These are phyloP conservation scores for Hormaphis cornu DNA, from an alignment of 1,140 invertebrate genomes.

Conservation along the genomic window DNA sequence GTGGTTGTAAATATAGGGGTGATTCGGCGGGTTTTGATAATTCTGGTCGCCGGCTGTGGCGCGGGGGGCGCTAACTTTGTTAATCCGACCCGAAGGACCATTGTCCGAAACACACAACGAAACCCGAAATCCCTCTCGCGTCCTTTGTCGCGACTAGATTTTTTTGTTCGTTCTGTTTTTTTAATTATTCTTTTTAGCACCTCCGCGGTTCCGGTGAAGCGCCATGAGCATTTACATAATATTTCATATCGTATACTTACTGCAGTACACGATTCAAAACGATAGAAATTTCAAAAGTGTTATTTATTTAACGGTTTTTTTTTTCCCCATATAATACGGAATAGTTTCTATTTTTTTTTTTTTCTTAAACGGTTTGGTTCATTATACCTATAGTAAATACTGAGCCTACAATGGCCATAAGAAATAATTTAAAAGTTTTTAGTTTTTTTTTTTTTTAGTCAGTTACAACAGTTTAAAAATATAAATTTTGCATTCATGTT, in stretches of 20 bases:
- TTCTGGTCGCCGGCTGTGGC: background rate
- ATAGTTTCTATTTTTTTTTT: no score
- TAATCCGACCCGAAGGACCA: slow-evolving; percentile 28
- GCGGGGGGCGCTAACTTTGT: slow-evolving; percentile 15
- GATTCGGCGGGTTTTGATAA: slow-evolving; percentile 18
- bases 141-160: slow-evolving; percentile 15
- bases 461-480: no score
- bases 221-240: background rate
- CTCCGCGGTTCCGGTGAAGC: background rate
- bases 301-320: no score
- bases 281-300: background rate
- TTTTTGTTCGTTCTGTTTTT: slow-evolving; percentile 7
- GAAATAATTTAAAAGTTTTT: no score
- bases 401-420: no score
- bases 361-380: no score
- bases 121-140: slow-evolving; percentile 1
- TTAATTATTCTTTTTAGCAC: slow-evolving; percentile 6
- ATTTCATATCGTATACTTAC: background rate
- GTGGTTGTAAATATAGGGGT: background rate
- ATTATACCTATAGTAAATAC: no score
- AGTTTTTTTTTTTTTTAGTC: no score
- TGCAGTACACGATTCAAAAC: background rate
- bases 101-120: slow-evolving; percentile 17
- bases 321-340: no score
- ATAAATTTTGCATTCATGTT: no score